phyloP scores from a whole-genome alignment of 2,113 vertebrate genomes.

The Ochotona princeps region DNA sequence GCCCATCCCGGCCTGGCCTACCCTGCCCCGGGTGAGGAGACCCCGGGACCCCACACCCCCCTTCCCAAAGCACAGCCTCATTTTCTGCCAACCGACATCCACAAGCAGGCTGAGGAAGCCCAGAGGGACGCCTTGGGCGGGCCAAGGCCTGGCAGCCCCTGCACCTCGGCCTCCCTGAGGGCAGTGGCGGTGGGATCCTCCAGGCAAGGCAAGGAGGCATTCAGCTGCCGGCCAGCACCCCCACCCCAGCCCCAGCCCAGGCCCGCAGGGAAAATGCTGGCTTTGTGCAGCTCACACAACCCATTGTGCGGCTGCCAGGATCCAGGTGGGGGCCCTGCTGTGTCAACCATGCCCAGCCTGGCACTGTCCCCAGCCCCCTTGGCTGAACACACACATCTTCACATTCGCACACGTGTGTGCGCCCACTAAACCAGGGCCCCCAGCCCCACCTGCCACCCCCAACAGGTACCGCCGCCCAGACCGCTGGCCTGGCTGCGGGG shows the following conservation, averaged over 20 bases:
- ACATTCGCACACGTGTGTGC: not conserved
- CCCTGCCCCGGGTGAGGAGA: not conserved
- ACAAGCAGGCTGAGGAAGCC: not conserved
- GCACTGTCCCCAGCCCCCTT: conserved; percentile 48
- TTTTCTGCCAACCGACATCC: not conserved
- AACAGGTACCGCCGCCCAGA: not conserved
- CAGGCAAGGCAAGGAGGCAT: not conserved
- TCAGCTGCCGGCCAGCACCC: not conserved
- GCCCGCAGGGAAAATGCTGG: conserved; percentile 56
- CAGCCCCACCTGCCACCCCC: not conserved
- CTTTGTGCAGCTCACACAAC: conserved; percentile 70
- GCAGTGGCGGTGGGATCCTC: not conserved
- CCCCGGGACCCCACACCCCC: not conserved
- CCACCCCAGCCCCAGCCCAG: not conserved
- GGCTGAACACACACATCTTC: conserved; percentile 4
- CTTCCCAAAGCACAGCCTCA: not conserved
- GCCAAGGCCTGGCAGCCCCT: not conserved
- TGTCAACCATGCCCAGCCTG: conserved; percentile 65
- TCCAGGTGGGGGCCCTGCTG: conserved; percentile 65
- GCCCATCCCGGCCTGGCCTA: not conserved
- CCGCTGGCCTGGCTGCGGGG: not conserved
- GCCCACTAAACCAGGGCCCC: not conserved
- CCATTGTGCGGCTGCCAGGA: conserved; percentile 51
- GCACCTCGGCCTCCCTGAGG: not conserved
- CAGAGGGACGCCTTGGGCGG: not conserved